Evolutionary conservation across 2,888 invertebrate genomes (phyloP).

Genomic region (Cremastinae sp.): DNA sequence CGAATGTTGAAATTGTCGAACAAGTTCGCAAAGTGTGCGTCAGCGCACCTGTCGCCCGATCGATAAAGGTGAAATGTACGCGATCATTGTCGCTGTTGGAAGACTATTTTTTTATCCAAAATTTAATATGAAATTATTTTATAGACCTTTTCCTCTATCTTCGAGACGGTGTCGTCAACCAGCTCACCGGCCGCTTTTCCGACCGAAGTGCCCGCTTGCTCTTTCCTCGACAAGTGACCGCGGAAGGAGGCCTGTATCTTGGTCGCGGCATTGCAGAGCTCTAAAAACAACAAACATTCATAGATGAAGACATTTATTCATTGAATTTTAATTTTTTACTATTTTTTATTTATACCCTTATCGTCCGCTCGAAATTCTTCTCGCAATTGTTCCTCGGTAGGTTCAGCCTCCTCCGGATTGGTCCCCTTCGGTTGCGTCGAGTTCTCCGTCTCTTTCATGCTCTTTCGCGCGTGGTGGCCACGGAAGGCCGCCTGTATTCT

Average conservation of each 20-base stretch:
- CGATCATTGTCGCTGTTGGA: not conserved
- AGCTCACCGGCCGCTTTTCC: conserved; percentile 74
- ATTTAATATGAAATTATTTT: no score
- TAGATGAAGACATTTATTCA: not conserved
- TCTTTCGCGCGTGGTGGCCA: conserved; percentile 90
- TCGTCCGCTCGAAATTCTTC: conserved; percentile 91
- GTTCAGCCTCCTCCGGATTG: conserved; percentile 81
- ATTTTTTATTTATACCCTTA: conserved; percentile 87
- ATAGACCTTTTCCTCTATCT: conserved; percentile 78
- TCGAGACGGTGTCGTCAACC: conserved; percentile 72
- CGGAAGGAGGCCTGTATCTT: conserved; percentile 96
- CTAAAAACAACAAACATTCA: conserved; percentile 79
- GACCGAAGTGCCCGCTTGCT: conserved; percentile 76
- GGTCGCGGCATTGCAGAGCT: conserved; percentile 90
- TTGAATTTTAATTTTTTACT: not conserved
- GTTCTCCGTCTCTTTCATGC: conserved; percentile 84
- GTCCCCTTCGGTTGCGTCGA: conserved; percentile 77
- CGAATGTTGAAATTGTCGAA: no score
- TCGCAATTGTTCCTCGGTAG: conserved; percentile 87
- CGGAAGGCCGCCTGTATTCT: conserved; percentile 95
- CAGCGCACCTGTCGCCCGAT: no score
- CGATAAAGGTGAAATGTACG: no score
- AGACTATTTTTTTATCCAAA: not conserved
- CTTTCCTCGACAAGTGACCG: conserved; percentile 92
- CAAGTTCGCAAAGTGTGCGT: no score